These are phyloP conservation scores for Tinea semifulvella DNA, from an alignment of 2,888 invertebrate genomes.

Conservation along the genomic window DNA sequence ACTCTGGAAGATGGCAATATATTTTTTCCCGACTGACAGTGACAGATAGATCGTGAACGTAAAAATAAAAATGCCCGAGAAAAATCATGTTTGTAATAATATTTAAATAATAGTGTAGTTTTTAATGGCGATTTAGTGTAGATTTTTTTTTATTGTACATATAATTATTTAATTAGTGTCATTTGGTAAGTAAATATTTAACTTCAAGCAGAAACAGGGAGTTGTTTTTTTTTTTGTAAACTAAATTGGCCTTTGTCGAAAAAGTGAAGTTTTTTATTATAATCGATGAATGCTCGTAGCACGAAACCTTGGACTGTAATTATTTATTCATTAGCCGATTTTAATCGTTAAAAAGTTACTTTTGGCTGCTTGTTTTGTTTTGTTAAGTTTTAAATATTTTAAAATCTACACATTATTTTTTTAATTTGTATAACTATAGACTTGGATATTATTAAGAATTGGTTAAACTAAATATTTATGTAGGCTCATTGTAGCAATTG, in stretches of 20 bases:
- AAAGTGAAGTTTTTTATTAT: conserved; percentile 1
- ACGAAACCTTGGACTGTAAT: not conserved
- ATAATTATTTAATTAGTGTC: not conserved
- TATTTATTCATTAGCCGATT: not conserved
- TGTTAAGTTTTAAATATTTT: no score
- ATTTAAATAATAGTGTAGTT: not conserved
- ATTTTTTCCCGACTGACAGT: conserved; percentile 4
- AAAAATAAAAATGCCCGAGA: conserved; percentile 6
- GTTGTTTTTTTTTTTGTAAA: conserved; percentile 2
- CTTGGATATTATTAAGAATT: no score
- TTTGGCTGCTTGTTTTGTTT: conserved; percentile 1
- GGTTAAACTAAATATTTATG: no score
- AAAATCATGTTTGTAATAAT: not conserved
- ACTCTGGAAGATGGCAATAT: conserved; percentile 4
- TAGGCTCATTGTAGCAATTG: no score
- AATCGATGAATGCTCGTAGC: not conserved
- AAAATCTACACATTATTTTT: no score
- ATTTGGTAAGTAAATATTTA: not conserved
- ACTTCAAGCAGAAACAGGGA: not conserved
- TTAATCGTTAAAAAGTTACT: not conserved
- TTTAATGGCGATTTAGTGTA: not conserved
- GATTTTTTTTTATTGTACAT: not conserved
- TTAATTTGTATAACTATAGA: no score
- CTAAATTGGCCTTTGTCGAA: conserved; percentile 6
- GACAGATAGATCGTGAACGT: no score